Evolutionary conservation across 2,113 vertebrate genomes (phyloP).

Genomic region (Arenaria interpres): DNA sequence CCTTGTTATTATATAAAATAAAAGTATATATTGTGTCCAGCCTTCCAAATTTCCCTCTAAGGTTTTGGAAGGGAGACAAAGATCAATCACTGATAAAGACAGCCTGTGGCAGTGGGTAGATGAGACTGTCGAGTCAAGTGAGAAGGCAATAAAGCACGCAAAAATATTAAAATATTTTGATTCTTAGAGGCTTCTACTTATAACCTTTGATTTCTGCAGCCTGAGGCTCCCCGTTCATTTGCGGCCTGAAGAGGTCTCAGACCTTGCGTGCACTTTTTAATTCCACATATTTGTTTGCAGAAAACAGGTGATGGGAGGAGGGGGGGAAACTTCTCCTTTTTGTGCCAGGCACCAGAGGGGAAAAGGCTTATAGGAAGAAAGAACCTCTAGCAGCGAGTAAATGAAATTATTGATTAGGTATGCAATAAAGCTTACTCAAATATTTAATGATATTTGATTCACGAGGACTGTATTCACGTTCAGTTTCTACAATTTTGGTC

Average conservation of each 20-base stretch:
- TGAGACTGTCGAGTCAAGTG: background rate
- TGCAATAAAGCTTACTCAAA: background rate
- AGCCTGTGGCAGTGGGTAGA: background rate
- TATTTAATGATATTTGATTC: background rate
- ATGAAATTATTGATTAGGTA: background rate
- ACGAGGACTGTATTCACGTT: rapidly evolving
- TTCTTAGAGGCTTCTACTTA: background rate
- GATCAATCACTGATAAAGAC: background rate
- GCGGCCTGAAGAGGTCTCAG: background rate
- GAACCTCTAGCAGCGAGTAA: background rate
- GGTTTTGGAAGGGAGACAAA: background rate
- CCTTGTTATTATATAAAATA: background rate
- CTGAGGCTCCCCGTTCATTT: background rate
- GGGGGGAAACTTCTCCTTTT: background rate
- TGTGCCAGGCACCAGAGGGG: background rate
- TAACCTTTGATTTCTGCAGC: background rate
- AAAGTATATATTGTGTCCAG: background rate
- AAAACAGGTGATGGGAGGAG: background rate
- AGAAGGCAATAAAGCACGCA: background rate
- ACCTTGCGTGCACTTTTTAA: background rate
- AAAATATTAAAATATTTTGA: background rate
- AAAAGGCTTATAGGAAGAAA: background rate
- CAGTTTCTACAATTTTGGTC: background rate
- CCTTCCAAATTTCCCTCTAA: background rate
- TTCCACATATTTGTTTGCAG: background rate